Base-by-base conservation (phyloP, 2,888 invertebrate genomes). In the Pollenia griseotomentosa region DNA sequence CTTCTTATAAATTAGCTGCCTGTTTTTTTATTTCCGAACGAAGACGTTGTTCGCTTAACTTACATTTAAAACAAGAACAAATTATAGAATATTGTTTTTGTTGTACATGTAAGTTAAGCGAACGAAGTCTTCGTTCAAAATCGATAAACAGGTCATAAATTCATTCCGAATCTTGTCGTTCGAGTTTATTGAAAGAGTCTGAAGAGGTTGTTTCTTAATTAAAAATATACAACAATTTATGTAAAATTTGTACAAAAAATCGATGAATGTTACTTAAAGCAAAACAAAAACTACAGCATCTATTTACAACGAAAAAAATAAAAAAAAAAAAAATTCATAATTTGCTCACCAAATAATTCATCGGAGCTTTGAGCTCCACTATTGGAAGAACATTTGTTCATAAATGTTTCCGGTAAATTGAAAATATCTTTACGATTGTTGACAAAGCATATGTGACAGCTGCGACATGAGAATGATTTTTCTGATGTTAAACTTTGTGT, bases 381-480 rank as follows among this genome's bases (percentile, higher is more conserved):
- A 65, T 63, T 74, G 33, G 84, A 84, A 68, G 84, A 87, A 81
- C 86, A 88, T 84, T 88, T 89, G 79, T 86, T 87, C 88, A 89
- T 89, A 88, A 89, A 89, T 59, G 90, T 88, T 87, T 91, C 91
- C 77, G 93, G 93, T 80, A 93, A 88, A 90, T 93, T 93, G 80
- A 93, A 92, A 86, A 93, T 92, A 84, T 92, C 92, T 90, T 93
- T 93, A 90, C 93, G 91, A 88, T 93, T 93, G 89, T 93, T 93
- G 65, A 93, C 93, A 88, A 93, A 92, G 89, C 93, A 93, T 83
- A 93, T 93, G 88, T 93, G 93, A 89, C 93, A 93, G 88, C 93
- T 93, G 84, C 93, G 92, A 46, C 91, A 92, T 59, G 92, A 92
- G 84, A 91, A 89, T 79, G 91, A 91, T 87, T 93, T 93, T 89